Evolutionary conservation across 2,888 invertebrate species (phyloP).

Genomic region (Leucozona laternaria): DNA sequence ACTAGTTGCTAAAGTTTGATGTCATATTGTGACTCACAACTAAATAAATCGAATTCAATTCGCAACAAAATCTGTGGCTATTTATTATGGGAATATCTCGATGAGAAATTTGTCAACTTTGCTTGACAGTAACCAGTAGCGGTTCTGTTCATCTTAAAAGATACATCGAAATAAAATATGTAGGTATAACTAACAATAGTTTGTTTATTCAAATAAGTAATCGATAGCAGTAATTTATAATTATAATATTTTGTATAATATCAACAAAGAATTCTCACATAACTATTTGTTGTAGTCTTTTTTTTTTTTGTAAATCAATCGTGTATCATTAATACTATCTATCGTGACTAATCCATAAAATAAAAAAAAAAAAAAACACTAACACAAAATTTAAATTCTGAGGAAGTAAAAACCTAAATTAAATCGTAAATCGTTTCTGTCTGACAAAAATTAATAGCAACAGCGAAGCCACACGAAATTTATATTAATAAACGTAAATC

Average conservation of each 20-base stretch:
- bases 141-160: not conserved
- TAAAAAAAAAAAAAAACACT: not conserved
- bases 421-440: not conserved
- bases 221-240: not conserved
- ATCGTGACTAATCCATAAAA: not conserved
- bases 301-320: not conserved
- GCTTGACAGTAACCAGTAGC: not conserved
- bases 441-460: not conserved
- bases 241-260: too few relatives aligned
- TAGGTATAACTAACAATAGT: not conserved
- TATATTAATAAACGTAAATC: conserved; percentile 4
- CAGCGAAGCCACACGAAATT: not conserved
- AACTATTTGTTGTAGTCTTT: not conserved
- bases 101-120: not conserved
- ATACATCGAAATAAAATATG: not conserved
- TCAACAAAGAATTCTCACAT: conserved; percentile 10
- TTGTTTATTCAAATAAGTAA: conserved; percentile 1
- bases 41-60: not conserved
- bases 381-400: not conserved
- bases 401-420: not conserved
- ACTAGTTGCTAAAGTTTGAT: not conserved
- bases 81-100: not conserved
- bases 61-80: not conserved
- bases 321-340: not conserved
- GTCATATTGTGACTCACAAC: not conserved